Conservation (phyloP, 2,797 vertebrate genomes). For the Melanotaenia trifasciata region DNA sequence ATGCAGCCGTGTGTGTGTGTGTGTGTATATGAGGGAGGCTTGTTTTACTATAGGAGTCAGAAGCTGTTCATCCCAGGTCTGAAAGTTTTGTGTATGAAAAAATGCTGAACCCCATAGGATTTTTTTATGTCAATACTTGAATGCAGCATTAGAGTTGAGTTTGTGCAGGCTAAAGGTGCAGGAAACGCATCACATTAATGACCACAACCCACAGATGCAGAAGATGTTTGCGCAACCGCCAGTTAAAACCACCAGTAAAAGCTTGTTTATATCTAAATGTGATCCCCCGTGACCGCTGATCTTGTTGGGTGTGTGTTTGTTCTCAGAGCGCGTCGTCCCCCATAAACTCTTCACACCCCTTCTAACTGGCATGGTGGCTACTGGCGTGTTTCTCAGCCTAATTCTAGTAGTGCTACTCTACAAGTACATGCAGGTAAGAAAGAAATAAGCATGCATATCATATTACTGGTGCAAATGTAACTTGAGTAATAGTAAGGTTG, state of each 20-base stretch:
- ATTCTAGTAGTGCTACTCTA: slow-evolving; percentile 90
- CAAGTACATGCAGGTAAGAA: slow-evolving; percentile 93
- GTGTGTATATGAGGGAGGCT: not conserved
- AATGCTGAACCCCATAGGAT: not conserved
- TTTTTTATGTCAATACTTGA: not conserved
- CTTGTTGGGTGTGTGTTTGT: slow-evolving; percentile 17
- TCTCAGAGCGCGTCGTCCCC: slow-evolving; percentile 87
- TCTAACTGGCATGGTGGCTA: slow-evolving; percentile 88
- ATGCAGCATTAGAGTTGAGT: not conserved
- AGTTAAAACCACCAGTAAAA: not conserved
- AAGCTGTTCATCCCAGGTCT: not conserved
- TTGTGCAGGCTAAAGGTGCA: not conserved
- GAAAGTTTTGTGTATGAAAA: not conserved
- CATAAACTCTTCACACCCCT: slow-evolving; percentile 95
- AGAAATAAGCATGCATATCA: slow-evolving; percentile 11
- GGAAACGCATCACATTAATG: not conserved
- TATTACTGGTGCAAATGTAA: slow-evolving; percentile 8
- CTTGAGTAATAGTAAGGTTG: not conserved
- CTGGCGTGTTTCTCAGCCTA: slow-evolving; percentile 88
- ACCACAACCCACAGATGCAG: not conserved
- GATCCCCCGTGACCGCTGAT: slow-evolving; percentile 22
- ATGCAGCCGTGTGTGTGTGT: not conserved
- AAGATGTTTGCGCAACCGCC: not conserved
- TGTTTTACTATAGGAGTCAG: not conserved
- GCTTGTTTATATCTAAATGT: not conserved